Percentiles rank a stretch among this genome's conserved stretches.
Conservation (phyloP, 2,797 vertebrate species). For the Jordanella pulchra region DNA sequence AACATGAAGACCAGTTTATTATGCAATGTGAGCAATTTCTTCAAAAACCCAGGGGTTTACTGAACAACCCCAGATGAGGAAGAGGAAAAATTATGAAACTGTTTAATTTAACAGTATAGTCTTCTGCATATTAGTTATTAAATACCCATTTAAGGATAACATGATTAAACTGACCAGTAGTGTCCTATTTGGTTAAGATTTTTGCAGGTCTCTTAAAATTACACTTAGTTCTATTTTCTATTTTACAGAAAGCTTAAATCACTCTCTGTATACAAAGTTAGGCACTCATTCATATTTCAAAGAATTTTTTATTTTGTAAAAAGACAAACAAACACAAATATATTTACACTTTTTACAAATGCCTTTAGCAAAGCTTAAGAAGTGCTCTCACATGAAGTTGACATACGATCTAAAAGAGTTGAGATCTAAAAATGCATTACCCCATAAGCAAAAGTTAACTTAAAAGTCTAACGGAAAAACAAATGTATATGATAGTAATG, state of each 20-base stretch:
- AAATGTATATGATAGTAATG: neutral
- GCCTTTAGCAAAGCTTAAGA: neutral
- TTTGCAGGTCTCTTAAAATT: neutral
- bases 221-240: neutral
- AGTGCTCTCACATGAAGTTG: constrained; percentile 20
- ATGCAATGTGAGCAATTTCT: neutral
- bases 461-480: constrained; percentile 42
- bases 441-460: neutral
- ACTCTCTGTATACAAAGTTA: neutral
- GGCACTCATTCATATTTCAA: constrained; percentile 8
- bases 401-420: neutral
- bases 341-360: constrained; percentile 49
- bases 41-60: constrained; percentile 5
- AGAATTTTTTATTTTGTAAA: constrained; percentile 35
- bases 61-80: constrained; percentile 20
- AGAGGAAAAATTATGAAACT: neutral
- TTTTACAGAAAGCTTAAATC: neutral
- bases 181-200: neutral
- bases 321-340: constrained; percentile 49
- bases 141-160: neutral
- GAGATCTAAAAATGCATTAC: neutral
- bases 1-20: neutral
- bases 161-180: neutral
- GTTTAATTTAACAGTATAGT: neutral
- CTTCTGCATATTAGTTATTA: neutral